Percentiles rank a stretch among this genome's conserved stretches.
phyloP scores from a whole-genome alignment of 2,888 invertebrate genomes.

The Myopa tessellatipennis region DNA sequence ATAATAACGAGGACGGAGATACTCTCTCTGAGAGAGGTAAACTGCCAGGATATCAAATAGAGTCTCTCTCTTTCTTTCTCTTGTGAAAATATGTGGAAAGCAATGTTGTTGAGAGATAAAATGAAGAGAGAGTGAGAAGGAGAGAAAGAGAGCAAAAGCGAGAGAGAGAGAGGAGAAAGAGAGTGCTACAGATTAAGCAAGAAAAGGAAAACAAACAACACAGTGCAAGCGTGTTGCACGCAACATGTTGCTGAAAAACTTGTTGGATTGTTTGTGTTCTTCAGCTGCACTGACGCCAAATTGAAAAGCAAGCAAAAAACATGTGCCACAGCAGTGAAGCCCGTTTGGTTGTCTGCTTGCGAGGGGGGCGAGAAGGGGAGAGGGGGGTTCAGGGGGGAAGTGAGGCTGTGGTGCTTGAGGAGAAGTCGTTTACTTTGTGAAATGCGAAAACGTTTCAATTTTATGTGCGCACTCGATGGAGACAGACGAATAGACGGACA shows the following conservation, averaged over 20 bases:
- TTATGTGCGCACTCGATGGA: constrained; percentile 8
- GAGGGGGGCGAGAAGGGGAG: constrained; percentile 21
- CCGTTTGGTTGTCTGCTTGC: neutral
- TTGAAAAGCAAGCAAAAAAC: neutral
- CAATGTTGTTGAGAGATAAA: neutral
- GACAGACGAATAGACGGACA: neutral
- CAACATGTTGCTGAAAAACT: constrained; percentile 43
- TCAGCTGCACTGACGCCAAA: neutral
- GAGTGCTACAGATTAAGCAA: neutral
- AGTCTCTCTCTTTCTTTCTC: no score
- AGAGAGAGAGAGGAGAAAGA: constrained; percentile 7
- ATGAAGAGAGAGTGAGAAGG: neutral
- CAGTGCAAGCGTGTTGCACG: constrained; percentile 8
- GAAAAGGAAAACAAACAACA: neutral
- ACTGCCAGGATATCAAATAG: no score
- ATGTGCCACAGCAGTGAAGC: neutral
- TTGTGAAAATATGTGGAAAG: neutral
- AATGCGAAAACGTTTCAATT: constrained; percentile 27
- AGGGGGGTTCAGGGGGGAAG: neutral
- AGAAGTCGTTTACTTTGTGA: constrained; percentile 11
- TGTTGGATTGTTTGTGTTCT: constrained; percentile 38
- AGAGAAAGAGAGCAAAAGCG: neutral
- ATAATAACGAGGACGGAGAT: no score
- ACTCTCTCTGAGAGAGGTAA: no score
- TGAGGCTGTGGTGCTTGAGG: constrained; percentile 9